Percentiles rank a stretch among this genome's conserved stretches.
Evolutionary conservation across 1,140 invertebrate genomes (phyloP).

Genomic region (Conus betulinus): DNA sequence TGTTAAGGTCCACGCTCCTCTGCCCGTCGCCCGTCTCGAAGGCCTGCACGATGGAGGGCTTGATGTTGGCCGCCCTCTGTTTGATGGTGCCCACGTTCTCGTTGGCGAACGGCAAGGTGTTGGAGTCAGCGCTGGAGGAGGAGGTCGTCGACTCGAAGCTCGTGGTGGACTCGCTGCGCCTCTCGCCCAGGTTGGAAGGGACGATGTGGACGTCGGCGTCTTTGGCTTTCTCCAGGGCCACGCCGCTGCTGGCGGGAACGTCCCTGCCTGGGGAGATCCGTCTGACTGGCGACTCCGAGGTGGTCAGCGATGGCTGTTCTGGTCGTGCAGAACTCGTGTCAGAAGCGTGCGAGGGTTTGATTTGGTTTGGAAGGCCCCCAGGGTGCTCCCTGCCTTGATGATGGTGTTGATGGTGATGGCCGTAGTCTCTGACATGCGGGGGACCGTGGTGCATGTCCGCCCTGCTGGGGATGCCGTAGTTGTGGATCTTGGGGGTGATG

Average conservation of each 20-base stretch:
- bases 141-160: slow-evolving; percentile 84
- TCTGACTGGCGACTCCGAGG: background rate
- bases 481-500: slow-evolving; percentile 71
- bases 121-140: slow-evolving; percentile 88
- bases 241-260: background rate
- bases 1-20: slow-evolving; percentile 39
- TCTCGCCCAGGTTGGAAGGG: slow-evolving; percentile 38
- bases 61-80: slow-evolving; percentile 78
- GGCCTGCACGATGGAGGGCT: slow-evolving; percentile 65
- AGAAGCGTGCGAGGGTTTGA: background rate
- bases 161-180: slow-evolving; percentile 62
- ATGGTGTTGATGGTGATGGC: slow-evolving; percentile 11
- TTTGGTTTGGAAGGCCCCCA: background rate
- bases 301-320: background rate
- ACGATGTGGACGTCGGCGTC: slow-evolving; percentile 10
- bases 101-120: slow-evolving; percentile 98
- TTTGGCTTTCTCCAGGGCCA: slow-evolving; percentile 12
- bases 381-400: background rate
- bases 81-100: slow-evolving; percentile 99
- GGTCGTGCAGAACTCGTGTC: background rate
- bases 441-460: slow-evolving; percentile 2
- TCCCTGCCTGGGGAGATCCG: slow-evolving; percentile 29
- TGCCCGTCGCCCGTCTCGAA: slow-evolving; percentile 50
- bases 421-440: slow-evolving; percentile 7
- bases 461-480: slow-evolving; percentile 65